phyloP scores from a whole-genome alignment of 2,888 invertebrate species.

The Parnassius glacialis region DNA sequence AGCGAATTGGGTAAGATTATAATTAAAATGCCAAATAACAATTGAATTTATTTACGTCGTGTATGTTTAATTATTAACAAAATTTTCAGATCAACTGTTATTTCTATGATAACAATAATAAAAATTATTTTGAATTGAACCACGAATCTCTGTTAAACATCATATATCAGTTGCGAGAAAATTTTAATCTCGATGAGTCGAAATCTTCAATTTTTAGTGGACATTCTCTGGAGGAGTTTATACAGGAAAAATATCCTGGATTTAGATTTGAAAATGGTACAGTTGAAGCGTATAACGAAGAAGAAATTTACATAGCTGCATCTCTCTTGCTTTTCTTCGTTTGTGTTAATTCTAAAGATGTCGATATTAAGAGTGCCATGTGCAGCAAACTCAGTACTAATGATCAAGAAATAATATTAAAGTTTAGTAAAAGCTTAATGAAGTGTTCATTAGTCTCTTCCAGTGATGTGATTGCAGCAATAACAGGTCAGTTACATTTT shows the following conservation, averaged over 20 bases:
- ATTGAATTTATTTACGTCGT: no score
- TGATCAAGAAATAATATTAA: conserved; percentile 78
- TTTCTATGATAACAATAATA: conserved; percentile 47
- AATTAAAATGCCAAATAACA: no score
- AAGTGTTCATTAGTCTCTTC: conserved; percentile 64
- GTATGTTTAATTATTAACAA: neutral
- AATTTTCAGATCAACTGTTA: conserved; percentile 73
- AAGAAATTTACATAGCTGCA: conserved; percentile 65
- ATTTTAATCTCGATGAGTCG: conserved; percentile 64
- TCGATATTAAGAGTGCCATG: conserved; percentile 78
- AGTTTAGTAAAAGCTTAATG: conserved; percentile 76
- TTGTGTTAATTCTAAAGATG: conserved; percentile 76
- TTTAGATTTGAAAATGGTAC: conserved; percentile 67
- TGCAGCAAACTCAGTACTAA: conserved; percentile 72
- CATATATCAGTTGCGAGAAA: conserved; percentile 64
- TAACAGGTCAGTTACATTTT: conserved; percentile 50
- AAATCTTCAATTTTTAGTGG: conserved; percentile 66
- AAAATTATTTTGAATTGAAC: conserved; percentile 44
- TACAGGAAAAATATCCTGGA: conserved; percentile 73
- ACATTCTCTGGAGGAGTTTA: conserved; percentile 61
- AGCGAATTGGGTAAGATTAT: conserved; percentile 65
- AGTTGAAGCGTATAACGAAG: conserved; percentile 46
- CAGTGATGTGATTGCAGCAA: conserved; percentile 62
- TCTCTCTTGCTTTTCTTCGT: conserved; percentile 76
- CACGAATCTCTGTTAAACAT: conserved; percentile 56